These are phyloP conservation scores for Nomada fucata DNA, from an alignment of 2,888 invertebrate species.

Conservation along the genomic window DNA sequence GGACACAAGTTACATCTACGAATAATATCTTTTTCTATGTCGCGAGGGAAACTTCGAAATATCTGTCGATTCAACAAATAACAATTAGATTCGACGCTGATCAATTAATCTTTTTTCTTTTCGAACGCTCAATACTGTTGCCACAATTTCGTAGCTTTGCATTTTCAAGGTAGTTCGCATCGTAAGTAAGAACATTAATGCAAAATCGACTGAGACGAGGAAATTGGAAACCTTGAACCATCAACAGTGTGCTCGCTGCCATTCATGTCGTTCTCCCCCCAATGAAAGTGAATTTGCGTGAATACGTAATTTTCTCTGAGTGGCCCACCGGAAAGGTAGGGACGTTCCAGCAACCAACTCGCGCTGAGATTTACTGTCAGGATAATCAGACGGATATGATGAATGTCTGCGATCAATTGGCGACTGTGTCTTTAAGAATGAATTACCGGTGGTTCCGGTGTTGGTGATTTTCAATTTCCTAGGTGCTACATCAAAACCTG, in stretches of 20 bases:
- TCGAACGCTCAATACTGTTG: no score
- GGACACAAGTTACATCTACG: no score
- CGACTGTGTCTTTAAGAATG: background rate
- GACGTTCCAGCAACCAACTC: conserved; percentile 87
- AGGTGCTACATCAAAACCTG: conserved; percentile 86
- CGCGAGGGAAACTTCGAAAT: no score
- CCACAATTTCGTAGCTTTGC: no score
- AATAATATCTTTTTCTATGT: no score
- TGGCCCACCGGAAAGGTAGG: conserved; percentile 87
- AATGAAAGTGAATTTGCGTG: conserved; percentile 89
- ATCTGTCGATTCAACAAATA: no score
- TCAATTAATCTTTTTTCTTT: background rate
- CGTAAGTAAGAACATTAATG: no score
- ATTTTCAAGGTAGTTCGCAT: no score
- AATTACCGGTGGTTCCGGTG: conserved; percentile 87
- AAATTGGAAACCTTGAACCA: conserved; percentile 77
- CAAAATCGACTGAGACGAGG: no score
- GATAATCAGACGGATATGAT: background rate
- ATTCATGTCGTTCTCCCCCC: conserved; percentile 87
- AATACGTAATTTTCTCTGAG: conserved; percentile 87
- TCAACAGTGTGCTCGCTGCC: conserved; percentile 89
- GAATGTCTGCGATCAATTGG: background rate
- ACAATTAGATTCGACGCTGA: no score
- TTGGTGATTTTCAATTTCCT: conserved; percentile 88
- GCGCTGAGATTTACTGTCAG: conserved; percentile 87